Evolutionary conservation across 2,113 vertebrate genomes (phyloP), one percentile per base, ranked within the genome.

Genomic region (Oncorhynchus mykiss): DNA sequence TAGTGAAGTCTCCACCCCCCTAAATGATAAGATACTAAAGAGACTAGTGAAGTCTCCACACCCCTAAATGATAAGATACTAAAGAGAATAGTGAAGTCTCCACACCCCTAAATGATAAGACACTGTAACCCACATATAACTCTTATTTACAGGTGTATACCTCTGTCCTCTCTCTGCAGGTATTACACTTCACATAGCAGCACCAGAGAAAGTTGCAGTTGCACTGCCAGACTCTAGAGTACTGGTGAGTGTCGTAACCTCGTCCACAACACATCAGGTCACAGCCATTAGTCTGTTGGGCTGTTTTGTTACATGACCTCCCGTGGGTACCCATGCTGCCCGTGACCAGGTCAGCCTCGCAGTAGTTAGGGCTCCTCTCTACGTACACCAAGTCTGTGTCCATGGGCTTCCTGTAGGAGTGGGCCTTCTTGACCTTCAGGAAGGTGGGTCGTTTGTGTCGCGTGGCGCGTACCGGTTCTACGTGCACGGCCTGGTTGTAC

Each of bases 181-280:
- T 99, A 93, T 96, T 99, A 91, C 97, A 99, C 67, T 96, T 97
- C 48, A 99, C 97, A 0, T 97, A 97, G 91, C 97, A 99, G 93
- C 97, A 99, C 97, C 97, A 99, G 78, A 98, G 96, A 87, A 98
- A 98, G 81, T 97, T 97, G 89, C 97, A 98, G 93, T 98, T 97
- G 92, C 97, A 98, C 88, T 98, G 97, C 97, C 97, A 99, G 22
- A 98, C 96, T 0, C 97, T 88, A 0, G 97, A 97, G 78, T 99
- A 97, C 86, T 98, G 97, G 89, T 99, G 97, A 0, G 97, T 99
- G 88, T 99, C 96, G 90, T 99, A 98, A 71, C 97, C 97, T 0
- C 97, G 94, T 1, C 96, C 97, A 0, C 97, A 99, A 87, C 97
- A 99, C 96, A 99, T 96, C 74, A 98, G 93, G 79, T 97, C 97